phyloP scores from a whole-genome alignment of 2,888 invertebrate genomes.

The Plagodis pulveraria region DNA sequence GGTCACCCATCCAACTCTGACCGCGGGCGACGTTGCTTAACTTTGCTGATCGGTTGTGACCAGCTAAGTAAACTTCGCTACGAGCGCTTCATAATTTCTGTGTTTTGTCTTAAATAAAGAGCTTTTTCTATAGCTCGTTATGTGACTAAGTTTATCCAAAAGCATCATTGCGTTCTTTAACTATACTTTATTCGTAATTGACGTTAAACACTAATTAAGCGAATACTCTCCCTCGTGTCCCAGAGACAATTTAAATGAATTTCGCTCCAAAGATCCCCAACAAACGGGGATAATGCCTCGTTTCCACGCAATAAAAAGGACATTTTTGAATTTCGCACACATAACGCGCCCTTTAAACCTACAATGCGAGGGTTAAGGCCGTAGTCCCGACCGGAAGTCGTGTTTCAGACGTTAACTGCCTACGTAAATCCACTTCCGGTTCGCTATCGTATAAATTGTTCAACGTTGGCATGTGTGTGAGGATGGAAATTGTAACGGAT shows the following conservation, averaged over 20 bases:
- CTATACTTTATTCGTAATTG: background rate
- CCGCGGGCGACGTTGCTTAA: too few species aligned
- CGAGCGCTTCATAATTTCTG: too few species aligned
- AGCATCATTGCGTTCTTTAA: too few species aligned
- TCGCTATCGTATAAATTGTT: slow-evolving; percentile 60
- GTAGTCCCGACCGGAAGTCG: slow-evolving; percentile 71
- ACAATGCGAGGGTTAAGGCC: slow-evolving; percentile 56
- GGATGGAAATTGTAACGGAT: slow-evolving; percentile 22
- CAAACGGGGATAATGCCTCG: slow-evolving; percentile 17
- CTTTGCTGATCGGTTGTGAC: too few species aligned
- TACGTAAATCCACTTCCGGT: slow-evolving; percentile 71
- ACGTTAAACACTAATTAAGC: background rate
- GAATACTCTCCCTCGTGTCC: slow-evolving; percentile 3
- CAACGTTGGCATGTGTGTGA: slow-evolving; percentile 25
- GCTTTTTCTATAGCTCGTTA: too few species aligned
- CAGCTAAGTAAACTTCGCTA: too few species aligned
- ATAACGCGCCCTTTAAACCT: slow-evolving; percentile 46
- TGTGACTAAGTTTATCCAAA: too few species aligned
- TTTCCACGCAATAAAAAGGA: slow-evolving; percentile 28
- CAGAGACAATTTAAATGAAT: slow-evolving; percentile 25
- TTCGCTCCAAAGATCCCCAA: slow-evolving; percentile 7
- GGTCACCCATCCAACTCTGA: too few species aligned
- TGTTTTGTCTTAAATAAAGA: too few species aligned
- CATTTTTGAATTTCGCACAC: slow-evolving; percentile 62
- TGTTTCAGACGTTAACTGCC: slow-evolving; percentile 71